A percentile compares a stretch with the other conserved stretches of the same genome.
phyloP scores from a whole-genome alignment of 2,113 vertebrate species.

The Ornithorhynchus anatinus region DNA sequence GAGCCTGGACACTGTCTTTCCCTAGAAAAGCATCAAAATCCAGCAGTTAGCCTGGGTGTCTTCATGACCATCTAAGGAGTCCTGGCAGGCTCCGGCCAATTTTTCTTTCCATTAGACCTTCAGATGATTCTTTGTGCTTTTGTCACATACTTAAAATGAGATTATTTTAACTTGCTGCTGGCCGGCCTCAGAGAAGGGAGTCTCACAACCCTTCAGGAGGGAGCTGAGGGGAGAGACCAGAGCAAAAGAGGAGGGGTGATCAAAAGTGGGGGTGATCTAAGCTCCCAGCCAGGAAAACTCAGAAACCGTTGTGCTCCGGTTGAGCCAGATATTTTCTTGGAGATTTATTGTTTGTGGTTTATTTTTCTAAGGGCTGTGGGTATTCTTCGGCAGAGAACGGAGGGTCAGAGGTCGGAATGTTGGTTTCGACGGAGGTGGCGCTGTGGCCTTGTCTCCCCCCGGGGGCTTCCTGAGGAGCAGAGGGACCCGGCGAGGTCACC shows the following conservation, averaged over 20 bases:
- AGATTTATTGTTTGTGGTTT: conserved; percentile 41
- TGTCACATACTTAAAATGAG: conserved; percentile 83
- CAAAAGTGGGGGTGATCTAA: too few species aligned
- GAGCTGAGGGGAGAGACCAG: conserved; percentile 26
- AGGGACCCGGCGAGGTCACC: neutral
- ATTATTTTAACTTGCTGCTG: conserved; percentile 76
- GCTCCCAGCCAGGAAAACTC: conserved; percentile 25
- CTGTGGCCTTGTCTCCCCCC: neutral
- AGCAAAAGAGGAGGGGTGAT: conserved; percentile 17
- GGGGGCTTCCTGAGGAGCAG: too few species aligned
- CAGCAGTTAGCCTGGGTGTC: conserved; percentile 55
- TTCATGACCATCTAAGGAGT: conserved; percentile 77
- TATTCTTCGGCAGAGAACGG: conserved; percentile 10
- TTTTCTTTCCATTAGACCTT: conserved; percentile 70
- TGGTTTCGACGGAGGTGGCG: neutral
- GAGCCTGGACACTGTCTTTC: conserved; percentile 54
- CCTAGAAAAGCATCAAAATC: conserved; percentile 63
- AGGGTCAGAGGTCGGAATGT: neutral
- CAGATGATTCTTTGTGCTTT: conserved; percentile 78
- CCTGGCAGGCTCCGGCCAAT: conserved; percentile 72
- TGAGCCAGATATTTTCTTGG: conserved; percentile 30
- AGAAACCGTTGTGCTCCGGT: too few species aligned
- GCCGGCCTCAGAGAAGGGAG: conserved; percentile 61
- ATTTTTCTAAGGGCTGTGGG: conserved; percentile 20
- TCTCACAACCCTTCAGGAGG: conserved; percentile 69